Percentiles rank a stretch among this genome's conserved stretches.
phyloP scores from a whole-genome alignment of 2,888 invertebrate species.

The Sarcophaga carnaria region DNA sequence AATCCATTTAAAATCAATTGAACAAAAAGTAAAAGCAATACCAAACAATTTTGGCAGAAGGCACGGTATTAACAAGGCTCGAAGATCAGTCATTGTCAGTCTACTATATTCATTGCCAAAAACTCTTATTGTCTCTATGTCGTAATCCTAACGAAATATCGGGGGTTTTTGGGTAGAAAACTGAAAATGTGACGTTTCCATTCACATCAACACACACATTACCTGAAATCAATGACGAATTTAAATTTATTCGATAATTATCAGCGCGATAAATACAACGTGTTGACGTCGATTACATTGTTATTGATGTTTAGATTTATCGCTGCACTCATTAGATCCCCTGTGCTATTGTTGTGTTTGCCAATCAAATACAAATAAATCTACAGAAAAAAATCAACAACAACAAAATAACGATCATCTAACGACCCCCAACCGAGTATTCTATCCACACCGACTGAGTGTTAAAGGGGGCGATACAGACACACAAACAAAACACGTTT shows the following conservation, averaged over 20 bases:
- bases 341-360: background rate
- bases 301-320: conserved; percentile 37
- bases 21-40: background rate
- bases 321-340: background rate
- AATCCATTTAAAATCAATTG: background rate
- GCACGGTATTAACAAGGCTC: conserved; percentile 5
- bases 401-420: conserved; percentile 1
- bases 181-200: too few species aligned
- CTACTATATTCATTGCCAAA: background rate
- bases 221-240: conserved; percentile 6
- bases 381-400: background rate
- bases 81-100: background rate
- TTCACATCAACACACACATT: too few species aligned
- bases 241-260: background rate
- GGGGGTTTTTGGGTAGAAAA: too few species aligned
- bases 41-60: conserved; percentile 35
- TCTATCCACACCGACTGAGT: conserved; percentile 56
- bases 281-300: conserved; percentile 69
- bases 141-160: too few species aligned
- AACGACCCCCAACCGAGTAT: conserved; percentile 56
- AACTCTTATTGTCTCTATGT: too few species aligned
- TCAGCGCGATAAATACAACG: conserved; percentile 50
- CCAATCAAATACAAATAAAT: conserved; percentile 25
- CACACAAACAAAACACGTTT: background rate
- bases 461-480: conserved; percentile 30